Evolutionary conservation across 1,140 invertebrate species (phyloP), one percentile per base, ranked within the genome.

Genomic region (Drosophila orosa): DNA sequence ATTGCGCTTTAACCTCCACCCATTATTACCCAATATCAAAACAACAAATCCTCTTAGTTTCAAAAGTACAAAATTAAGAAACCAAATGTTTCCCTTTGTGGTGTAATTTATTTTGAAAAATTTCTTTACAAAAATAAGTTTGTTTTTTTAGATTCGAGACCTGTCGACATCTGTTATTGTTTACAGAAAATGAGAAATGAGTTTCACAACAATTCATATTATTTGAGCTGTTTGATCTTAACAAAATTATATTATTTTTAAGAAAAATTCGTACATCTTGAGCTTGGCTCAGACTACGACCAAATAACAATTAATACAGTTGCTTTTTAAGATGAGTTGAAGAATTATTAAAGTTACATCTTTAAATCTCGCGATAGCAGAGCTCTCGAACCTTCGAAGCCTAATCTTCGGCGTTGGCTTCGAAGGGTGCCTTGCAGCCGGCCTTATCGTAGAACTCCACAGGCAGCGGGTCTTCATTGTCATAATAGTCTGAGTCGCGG

Each of bases 401-500:
- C 29, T 31, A 50, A 15, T 42, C 24, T 3, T 37, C 24, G 8
- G 0, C 10, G 24, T 27, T 12, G 6, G 10, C 52, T 9, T 66
- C 40, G 25, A 90, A 90, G 10, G 87, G 86, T 4, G 90, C 90
- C 37, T 75, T 72, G 61, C 71, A 90, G 2, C 80, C 86, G 6
- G 75, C 90, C 60, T 72, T 78, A 3, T 84, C 50, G 39, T 92
- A 92, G 27, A 90, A 92, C 12, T 78, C 80, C 33, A 68, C n/a
- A 0, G 85, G 76, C 15, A 73, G 5, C 5, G 77, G 68, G 44
- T 91, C 81, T 0, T 72, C 57, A 12, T 15, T 52, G 13, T 85
- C 78, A 54, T 79, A 91, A 52, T 63, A 83, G 45, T 91, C 91
- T 0, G 90, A 92, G 29, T 92, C 91, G 2, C 80, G 74, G 0